phyloP scores from a whole-genome alignment of 2,797 vertebrate genomes.

The Galago senegalensis region DNA sequence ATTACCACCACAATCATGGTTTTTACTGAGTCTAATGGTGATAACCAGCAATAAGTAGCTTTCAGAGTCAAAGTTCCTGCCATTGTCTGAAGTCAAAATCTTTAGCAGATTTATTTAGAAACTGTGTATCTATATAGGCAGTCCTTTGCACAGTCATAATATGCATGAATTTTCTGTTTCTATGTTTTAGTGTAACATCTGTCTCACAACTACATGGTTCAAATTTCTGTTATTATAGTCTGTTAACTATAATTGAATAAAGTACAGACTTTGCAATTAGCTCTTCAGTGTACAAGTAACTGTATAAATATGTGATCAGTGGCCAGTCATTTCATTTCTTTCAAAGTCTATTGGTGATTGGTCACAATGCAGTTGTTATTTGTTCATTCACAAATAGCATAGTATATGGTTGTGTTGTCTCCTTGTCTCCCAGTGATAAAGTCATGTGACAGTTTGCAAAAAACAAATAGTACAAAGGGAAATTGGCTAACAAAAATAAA shows the following conservation, averaged over 20 bases:
- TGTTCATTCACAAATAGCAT: background rate
- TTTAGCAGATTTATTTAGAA: background rate
- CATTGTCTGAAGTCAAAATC: background rate
- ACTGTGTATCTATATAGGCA: background rate
- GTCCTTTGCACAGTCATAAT: background rate
- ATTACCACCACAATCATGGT: background rate
- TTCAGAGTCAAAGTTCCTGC: background rate
- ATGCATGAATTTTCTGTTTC: background rate
- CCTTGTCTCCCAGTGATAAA: background rate
- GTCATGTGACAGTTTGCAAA: background rate
- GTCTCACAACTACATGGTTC: background rate
- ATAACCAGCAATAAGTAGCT: background rate
- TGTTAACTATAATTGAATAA: background rate
- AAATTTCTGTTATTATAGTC: background rate
- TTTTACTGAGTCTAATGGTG: background rate
- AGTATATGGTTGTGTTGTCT: background rate
- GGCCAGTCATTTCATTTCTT: background rate
- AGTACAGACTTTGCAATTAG: background rate
- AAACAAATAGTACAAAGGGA: background rate
- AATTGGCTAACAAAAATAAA: background rate
- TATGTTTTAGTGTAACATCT: background rate
- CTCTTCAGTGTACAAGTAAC: background rate
- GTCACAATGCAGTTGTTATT: background rate
- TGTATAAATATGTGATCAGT: background rate
- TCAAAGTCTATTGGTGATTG: background rate